Percentiles rank a stretch among this genome's conserved stretches.
These are phyloP conservation scores for Phymatocera aterrima DNA, from an alignment of 2,888 invertebrate genomes.

Conservation along the genomic window DNA sequence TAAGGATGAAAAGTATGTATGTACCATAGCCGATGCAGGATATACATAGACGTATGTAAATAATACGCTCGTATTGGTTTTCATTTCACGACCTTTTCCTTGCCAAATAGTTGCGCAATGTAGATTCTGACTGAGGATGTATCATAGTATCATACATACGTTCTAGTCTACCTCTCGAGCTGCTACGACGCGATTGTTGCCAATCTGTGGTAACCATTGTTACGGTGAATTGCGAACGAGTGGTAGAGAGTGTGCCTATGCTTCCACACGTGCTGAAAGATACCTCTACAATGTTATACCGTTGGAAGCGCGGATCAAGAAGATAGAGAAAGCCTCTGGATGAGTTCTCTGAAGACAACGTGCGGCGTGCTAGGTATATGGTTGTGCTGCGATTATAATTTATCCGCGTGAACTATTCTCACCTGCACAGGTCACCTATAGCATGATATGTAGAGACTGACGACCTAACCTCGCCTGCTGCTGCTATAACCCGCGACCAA, in stretches of 20 bases:
- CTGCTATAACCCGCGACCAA: neutral
- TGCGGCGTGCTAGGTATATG: neutral
- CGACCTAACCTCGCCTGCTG: neutral
- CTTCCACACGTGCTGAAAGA: too few species aligned
- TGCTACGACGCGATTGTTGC: too few species aligned
- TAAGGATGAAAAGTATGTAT: neutral
- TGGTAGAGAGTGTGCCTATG: too few species aligned
- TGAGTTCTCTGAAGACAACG: neutral
- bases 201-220: too few species aligned
- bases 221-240: too few species aligned
- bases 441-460: too few species aligned
- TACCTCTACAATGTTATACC: too few species aligned
- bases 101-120: slow-evolving; percentile 18
- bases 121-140: neutral
- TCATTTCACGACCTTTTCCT: neutral
- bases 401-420: neutral
- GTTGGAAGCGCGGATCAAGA: neutral
- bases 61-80: neutral
- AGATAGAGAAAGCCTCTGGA: neutral
- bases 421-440: neutral
- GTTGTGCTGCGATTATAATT: neutral
- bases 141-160: neutral
- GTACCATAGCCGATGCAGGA: neutral
- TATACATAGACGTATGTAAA: too few species aligned
- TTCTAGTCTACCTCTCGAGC: too few species aligned